A percentile compares a stretch with the other conserved stretches of the same genome.
phyloP scores from a whole-genome alignment of 2,113 vertebrate species.

The Dendropsophus ebraccatus region DNA sequence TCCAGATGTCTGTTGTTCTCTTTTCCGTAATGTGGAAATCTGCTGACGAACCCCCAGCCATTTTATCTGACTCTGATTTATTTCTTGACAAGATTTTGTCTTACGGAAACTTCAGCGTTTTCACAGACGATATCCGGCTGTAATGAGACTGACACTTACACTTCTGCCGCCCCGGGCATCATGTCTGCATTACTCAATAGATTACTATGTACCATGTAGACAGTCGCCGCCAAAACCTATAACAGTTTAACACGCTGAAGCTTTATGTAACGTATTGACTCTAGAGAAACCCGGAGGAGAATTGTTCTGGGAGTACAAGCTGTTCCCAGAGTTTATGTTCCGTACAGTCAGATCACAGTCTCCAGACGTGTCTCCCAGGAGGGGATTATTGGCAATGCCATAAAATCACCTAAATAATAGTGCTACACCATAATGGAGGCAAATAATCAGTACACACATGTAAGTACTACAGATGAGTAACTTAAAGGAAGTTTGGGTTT shows the following conservation, averaged over 20 bases:
- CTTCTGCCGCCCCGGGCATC: background rate
- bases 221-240: background rate
- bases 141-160: constrained; percentile 8
- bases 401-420: too few relatives aligned
- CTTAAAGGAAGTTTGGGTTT: too few relatives aligned
- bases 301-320: background rate
- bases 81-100: constrained; percentile 22
- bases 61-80: background rate
- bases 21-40: background rate
- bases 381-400: background rate
- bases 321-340: background rate
- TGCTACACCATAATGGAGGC: too few relatives aligned
- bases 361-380: background rate
- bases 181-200: constrained; percentile 13
- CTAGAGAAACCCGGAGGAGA: background rate
- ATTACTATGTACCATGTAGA: background rate
- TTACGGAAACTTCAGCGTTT: background rate
- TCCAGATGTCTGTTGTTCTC: constrained; percentile 11
- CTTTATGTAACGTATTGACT: background rate
- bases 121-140: constrained; percentile 3
- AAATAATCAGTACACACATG: too few relatives aligned
- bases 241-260: background rate
- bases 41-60: constrained; percentile 12
- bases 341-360: too few relatives aligned
- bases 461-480: too few relatives aligned